These are phyloP conservation scores for Nephrocerus scutellatus DNA, from an alignment of 2,888 invertebrate species.

Conservation along the genomic window DNA sequence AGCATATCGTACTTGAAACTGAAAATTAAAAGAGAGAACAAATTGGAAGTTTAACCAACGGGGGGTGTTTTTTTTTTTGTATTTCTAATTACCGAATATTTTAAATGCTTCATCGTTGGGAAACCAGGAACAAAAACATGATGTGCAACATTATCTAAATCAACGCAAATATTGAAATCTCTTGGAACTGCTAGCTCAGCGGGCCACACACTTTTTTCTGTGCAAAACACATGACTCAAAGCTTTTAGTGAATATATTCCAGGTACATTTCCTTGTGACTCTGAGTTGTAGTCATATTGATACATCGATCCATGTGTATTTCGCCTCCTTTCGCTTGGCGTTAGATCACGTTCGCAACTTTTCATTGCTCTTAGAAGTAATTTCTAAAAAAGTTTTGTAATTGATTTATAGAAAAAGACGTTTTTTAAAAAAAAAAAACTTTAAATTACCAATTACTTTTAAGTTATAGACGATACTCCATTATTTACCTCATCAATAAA, in stretches of 20 bases:
- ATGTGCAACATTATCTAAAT: conserved; percentile 30
- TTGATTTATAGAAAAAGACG: too few relatives aligned
- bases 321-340: conserved; percentile 61
- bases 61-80: neutral
- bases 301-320: conserved; percentile 86
- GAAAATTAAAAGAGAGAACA: conserved; percentile 28
- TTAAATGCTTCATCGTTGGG: conserved; percentile 80
- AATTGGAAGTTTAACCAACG: too few relatives aligned
- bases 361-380: conserved; percentile 70
- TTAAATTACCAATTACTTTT: too few relatives aligned
- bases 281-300: conserved; percentile 60
- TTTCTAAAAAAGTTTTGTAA: conserved; percentile 47
- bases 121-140: conserved; percentile 72
- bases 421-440: too few relatives aligned
- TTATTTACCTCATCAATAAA: conserved; percentile 74
- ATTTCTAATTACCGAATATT: conserved; percentile 59
- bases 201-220: conserved; percentile 32
- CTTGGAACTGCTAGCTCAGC: conserved; percentile 29
- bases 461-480: too few relatives aligned
- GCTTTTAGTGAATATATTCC: conserved; percentile 58
- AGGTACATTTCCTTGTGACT: conserved; percentile 52
- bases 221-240: conserved; percentile 41
- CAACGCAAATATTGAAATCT: conserved; percentile 29
- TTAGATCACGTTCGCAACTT: conserved; percentile 58
- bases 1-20: conserved; percentile 60